These are phyloP conservation scores for Halocynthia aurantium DNA, from an alignment of 23 tunicate genomes.

Conservation along the genomic window DNA sequence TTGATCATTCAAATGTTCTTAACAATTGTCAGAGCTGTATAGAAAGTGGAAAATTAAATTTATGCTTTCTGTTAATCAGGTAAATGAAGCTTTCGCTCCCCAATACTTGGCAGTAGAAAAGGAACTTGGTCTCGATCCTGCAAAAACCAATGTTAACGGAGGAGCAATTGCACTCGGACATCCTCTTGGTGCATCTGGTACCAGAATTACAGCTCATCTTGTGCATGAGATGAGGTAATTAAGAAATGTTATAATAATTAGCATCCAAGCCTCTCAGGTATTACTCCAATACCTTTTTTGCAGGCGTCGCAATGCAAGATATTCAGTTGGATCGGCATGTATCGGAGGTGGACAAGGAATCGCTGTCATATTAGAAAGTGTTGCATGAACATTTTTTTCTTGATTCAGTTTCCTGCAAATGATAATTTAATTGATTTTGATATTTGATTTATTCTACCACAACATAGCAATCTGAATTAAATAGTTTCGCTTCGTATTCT, in stretches of 20 bases:
- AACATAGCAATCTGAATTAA: too few relatives aligned
- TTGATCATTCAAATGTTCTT: neutral
- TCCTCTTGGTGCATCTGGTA: slow-evolving; percentile 99
- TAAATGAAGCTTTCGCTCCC: slow-evolving; percentile 98
- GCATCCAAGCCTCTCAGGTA: neutral
- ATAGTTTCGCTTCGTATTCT: too few relatives aligned
- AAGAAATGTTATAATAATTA: neutral
- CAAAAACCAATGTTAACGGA: slow-evolving; percentile 87
- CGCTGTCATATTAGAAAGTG: slow-evolving; percentile 81
- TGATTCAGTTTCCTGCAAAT: too few relatives aligned
- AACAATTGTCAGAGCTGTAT: neutral
- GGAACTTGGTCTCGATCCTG: slow-evolving; percentile 92
- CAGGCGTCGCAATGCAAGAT: slow-evolving; percentile 59
- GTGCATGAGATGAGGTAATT: slow-evolving; percentile 69
- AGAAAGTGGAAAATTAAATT: neutral
- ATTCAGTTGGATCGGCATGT: slow-evolving; percentile 98
- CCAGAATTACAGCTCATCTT: slow-evolving; percentile 98
- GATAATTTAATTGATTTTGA: too few relatives aligned
- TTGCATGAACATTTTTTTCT: too few relatives aligned
- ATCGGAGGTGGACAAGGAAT: slow-evolving; percentile 99
- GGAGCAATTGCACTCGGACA: slow-evolving; percentile 99
- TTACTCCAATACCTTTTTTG: neutral
- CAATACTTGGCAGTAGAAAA: slow-evolving; percentile 93
- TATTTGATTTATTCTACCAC: too few relatives aligned
- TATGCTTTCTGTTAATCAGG: slow-evolving; percentile 22